phyloP scores from a whole-genome alignment of 2,113 vertebrate species.

The Tragelaphus strepsiceros region DNA sequence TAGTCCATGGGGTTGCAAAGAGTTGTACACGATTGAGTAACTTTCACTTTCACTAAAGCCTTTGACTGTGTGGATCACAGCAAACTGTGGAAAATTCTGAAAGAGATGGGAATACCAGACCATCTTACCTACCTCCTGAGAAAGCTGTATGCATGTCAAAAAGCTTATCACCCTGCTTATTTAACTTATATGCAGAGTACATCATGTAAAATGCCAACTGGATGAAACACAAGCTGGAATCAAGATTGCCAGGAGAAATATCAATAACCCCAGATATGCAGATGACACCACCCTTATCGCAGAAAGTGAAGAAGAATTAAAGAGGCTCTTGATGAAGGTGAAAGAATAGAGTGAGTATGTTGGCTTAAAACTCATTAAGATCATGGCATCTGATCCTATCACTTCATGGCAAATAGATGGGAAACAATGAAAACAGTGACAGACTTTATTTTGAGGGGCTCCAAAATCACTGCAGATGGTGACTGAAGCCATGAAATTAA shows the following conservation, averaged over 20 bases:
- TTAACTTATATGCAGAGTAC: neutral
- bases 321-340: neutral
- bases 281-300: neutral
- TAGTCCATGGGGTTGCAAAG: neutral
- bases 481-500: neutral
- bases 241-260: neutral
- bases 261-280: neutral
- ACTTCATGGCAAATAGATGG: neutral
- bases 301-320: neutral
- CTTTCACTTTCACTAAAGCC: neutral
- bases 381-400: neutral
- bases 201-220: neutral
- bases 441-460: neutral
- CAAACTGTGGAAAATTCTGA: neutral
- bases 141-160: neutral
- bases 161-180: neutral
- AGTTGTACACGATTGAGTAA: neutral
- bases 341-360: neutral
- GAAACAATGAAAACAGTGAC: neutral
- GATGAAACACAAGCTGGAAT: neutral
- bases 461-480: neutral
- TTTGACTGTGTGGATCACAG: neutral
- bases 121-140: neutral
- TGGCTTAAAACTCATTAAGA: neutral
- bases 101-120: neutral